Conservation (phyloP, 1,140 invertebrate species). For the Solen grandis region DNA sequence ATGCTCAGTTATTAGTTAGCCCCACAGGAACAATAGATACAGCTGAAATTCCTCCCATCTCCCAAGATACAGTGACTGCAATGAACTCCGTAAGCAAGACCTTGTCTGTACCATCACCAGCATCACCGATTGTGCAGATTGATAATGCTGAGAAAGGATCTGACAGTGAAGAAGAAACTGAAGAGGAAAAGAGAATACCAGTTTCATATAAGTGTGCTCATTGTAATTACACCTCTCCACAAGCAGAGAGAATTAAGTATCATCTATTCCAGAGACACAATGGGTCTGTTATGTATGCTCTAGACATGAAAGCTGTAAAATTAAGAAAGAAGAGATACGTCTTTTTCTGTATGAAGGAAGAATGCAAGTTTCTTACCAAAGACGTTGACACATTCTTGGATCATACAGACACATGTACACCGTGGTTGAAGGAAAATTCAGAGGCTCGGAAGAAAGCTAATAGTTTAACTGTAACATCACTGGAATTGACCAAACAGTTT, state of each 20-base stretch:
- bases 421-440: constrained; percentile 63
- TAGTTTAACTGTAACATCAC: constrained; percentile 64
- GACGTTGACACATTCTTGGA: constrained; percentile 64
- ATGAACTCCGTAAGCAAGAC: too few species aligned
- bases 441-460: constrained; percentile 57
- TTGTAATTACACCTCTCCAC: constrained; percentile 67
- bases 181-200: constrained; percentile 61
- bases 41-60: background rate
- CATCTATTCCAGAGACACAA: constrained; percentile 65
- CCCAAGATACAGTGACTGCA: too few species aligned
- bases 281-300: constrained; percentile 67
- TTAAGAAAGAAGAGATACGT: constrained; percentile 66
- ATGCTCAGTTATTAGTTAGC: constrained; percentile 51
- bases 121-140: constrained; percentile 15
- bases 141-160: constrained; percentile 46
- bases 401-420: constrained; percentile 71
- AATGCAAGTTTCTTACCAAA: constrained; percentile 72
- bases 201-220: constrained; percentile 71
- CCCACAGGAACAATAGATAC: too few species aligned
- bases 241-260: constrained; percentile 43
- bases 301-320: constrained; percentile 68
- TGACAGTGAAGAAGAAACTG: constrained; percentile 54
- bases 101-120: background rate
- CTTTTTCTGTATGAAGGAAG: constrained; percentile 71
- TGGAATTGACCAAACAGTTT: constrained; percentile 68